These are phyloP conservation scores for Sylvicola fuscatus DNA, from an alignment of 2,888 invertebrate species.

Conservation along the genomic window DNA sequence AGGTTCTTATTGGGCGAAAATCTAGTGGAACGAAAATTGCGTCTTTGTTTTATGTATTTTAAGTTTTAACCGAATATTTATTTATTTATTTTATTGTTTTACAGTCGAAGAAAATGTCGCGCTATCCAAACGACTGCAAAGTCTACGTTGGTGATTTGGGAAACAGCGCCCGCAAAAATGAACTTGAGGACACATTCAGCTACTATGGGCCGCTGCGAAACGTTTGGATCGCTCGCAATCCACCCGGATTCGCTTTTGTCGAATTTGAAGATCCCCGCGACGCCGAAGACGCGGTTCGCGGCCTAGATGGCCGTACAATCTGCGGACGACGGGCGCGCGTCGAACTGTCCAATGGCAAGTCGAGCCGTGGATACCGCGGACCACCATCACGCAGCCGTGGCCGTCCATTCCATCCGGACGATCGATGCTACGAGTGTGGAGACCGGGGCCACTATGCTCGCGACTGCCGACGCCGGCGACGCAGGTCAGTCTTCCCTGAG, in stretches of 20 bases:
- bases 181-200: slow-evolving; percentile 81
- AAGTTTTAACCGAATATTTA: neutral
- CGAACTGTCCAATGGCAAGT: slow-evolving; percentile 78
- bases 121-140: slow-evolving; percentile 73
- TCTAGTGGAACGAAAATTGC: too few relatives aligned
- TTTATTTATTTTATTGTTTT: neutral
- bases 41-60: too few relatives aligned
- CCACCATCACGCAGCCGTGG: slow-evolving; percentile 9
- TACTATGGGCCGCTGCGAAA: slow-evolving; percentile 82
- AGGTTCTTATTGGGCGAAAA: too few relatives aligned
- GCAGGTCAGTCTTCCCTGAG: slow-evolving; percentile 25
- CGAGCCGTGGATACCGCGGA: slow-evolving; percentile 25
- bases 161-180: slow-evolving; percentile 76
- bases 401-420: slow-evolving; percentile 71
- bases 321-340: slow-evolving; percentile 81
- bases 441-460: slow-evolving; percentile 85
- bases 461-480: slow-evolving; percentile 47
- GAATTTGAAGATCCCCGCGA: slow-evolving; percentile 81
- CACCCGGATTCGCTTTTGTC: slow-evolving; percentile 88
- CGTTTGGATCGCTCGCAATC: slow-evolving; percentile 96
- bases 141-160: slow-evolving; percentile 93
- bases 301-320: slow-evolving; percentile 57
- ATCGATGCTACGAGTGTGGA: slow-evolving; percentile 88
- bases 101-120: slow-evolving; percentile 37
- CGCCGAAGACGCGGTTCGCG: slow-evolving; percentile 73